phyloP scores from a whole-genome alignment of 2,888 invertebrate genomes.

The Entomobrya multifasciata region DNA sequence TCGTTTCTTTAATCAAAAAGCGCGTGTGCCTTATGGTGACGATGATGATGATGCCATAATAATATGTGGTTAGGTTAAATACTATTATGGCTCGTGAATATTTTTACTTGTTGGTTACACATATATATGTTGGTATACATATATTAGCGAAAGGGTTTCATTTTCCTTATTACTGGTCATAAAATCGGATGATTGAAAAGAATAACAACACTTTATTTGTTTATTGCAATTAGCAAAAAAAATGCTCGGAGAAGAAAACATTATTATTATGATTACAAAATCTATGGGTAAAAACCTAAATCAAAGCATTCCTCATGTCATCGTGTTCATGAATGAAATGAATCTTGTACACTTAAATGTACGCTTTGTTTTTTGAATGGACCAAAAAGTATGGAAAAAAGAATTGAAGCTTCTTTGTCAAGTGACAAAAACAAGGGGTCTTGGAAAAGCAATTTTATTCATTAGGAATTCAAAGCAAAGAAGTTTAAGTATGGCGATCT shows the following conservation, averaged over 20 bases:
- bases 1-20: constrained; percentile 33
- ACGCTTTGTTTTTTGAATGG: too few relatives aligned
- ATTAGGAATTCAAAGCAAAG: too few relatives aligned
- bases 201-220: constrained; percentile 7
- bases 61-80: constrained; percentile 33
- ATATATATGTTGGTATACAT: too few relatives aligned
- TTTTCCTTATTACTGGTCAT: not conserved
- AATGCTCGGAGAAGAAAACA: not conserved
- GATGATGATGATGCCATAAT: not conserved
- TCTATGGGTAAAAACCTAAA: not conserved
- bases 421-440: too few relatives aligned
- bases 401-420: not conserved
- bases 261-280: too few relatives aligned
- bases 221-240: constrained; percentile 27
- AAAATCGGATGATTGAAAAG: not conserved
- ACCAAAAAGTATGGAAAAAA: not conserved
- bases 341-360: too few relatives aligned
- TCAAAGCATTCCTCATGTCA: constrained; percentile 3
- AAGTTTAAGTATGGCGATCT: too few relatives aligned
- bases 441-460: too few relatives aligned
- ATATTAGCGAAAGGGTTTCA: not conserved
- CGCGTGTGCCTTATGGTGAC: not conserved
- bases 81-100: constrained; percentile 54
- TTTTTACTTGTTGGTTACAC: not conserved
- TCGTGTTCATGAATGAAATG: too few relatives aligned